Conservation (phyloP, 2,113 vertebrate species). For the Condylura cristata region DNA sequence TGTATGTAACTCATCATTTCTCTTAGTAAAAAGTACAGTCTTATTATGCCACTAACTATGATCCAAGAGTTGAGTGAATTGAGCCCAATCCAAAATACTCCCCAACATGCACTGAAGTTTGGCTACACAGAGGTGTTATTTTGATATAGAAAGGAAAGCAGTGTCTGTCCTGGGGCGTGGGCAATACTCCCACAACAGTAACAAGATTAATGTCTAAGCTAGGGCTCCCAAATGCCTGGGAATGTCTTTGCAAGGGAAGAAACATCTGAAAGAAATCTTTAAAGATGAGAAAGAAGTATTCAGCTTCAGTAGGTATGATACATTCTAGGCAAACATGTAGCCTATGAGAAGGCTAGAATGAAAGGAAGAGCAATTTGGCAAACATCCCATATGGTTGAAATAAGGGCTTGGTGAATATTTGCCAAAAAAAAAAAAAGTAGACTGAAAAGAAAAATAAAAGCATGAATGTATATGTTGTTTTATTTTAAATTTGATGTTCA, state of each 20-base stretch:
- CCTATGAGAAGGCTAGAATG: neutral
- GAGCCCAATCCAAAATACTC: neutral
- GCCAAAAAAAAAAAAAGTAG: neutral
- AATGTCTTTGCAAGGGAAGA: neutral
- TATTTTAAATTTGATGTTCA: neutral
- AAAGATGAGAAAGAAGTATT: constrained; percentile 23
- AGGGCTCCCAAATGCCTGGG: neutral
- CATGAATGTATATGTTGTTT: neutral
- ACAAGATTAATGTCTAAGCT: neutral
- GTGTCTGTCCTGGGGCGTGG: neutral
- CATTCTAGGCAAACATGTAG: neutral
- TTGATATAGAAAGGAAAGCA: neutral
- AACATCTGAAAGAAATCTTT: neutral
- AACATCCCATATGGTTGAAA: neutral
- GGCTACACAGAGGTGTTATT: neutral
- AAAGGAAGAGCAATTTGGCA: neutral
- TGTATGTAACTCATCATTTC: neutral
- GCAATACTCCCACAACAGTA: neutral
- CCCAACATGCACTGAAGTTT: neutral
- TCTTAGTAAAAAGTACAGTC: neutral
- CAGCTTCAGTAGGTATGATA: neutral
- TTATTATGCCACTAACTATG: neutral
- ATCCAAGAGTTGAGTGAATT: neutral
- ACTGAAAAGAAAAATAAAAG: neutral
- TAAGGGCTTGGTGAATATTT: neutral